Evolutionary conservation across 2,888 invertebrate genomes (phyloP), one percentile per base, ranked within the genome.

Genomic region (Hofmannophila pseudospretella): DNA sequence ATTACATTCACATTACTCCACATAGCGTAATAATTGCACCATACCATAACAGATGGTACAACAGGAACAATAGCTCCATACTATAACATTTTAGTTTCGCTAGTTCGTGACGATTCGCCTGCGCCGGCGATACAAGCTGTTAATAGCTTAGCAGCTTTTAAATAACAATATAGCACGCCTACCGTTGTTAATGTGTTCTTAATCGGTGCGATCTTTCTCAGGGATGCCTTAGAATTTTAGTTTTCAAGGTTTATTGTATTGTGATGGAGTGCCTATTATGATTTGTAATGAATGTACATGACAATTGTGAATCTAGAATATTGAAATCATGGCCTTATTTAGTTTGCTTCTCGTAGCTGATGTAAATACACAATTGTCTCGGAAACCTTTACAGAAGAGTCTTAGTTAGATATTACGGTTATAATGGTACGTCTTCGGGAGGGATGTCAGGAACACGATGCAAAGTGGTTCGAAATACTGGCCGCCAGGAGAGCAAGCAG

Each of bases 101-200:
- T 25, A 25, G 25, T 20, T 77, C 76, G 77, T 78, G 76, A 74
- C 71, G 75, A 74, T 75, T 58, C 51, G 49, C 26, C 35, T 75
- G 58, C 51, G 49, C 26, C 35, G 39, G 41, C 47, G 73, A 72
- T 71, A 69, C 45, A 57, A 44, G 47, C 51, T 59, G 60, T 63
- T 76, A 79, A 78, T 74, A 61, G 67, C 64, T 64, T 52, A 62
- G 54, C 68, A 69, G 75, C 73, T 74, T 77, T 76, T 77, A 74
- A 77, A 73, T 71, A 79, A 80, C 79, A 79, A 81, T 78, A 72
- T 66, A 54, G 59, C 63, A 69, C 81, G 80, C 81, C 81, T 62
- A 67, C 67, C 51, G 57, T 60, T 62, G 66, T 67, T 68, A 72
- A 70, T 59, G 57, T 56, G 56, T 56, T 57, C 30, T 46, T 69